phyloP scores from a whole-genome alignment of 2,888 invertebrate genomes.

The Brachycybe producta region DNA sequence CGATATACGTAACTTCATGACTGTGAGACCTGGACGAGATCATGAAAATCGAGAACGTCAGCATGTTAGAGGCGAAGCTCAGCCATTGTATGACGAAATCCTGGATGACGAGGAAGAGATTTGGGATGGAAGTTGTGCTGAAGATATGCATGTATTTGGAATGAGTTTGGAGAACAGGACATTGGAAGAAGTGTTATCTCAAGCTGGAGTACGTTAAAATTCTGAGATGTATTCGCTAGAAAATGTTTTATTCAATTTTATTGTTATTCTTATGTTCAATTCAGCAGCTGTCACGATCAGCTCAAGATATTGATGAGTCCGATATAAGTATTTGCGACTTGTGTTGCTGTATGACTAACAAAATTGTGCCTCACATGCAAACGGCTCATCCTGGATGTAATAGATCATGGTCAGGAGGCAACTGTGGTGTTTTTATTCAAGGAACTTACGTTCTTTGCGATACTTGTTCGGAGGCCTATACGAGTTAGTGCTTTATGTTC shows the following conservation, averaged over 20 bases:
- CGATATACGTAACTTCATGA: conserved; percentile 31
- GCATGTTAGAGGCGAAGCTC: conserved; percentile 36
- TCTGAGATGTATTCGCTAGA: background rate
- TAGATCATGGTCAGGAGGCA: conserved; percentile 37
- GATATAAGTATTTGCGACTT: conserved; percentile 35
- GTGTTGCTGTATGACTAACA: conserved; percentile 36
- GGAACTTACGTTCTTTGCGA: conserved; percentile 12
- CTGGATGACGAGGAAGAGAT: conserved; percentile 30
- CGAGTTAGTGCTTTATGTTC: conserved; percentile 26
- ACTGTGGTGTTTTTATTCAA: conserved; percentile 38
- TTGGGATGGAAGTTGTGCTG: conserved; percentile 29
- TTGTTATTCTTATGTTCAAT: background rate
- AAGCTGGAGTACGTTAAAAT: conserved; percentile 6
- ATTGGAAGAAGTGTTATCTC: conserved; percentile 10
- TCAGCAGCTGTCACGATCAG: conserved; percentile 10
- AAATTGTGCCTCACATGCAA: conserved; percentile 38
- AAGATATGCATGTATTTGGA: conserved; percentile 25
- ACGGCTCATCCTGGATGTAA: conserved; percentile 45
- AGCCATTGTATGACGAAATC: conserved; percentile 29
- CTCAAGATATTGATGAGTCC: conserved; percentile 23
- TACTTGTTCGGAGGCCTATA: background rate
- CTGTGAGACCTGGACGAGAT: conserved; percentile 15
- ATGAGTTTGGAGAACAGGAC: conserved; percentile 10
- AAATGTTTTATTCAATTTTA: background rate
- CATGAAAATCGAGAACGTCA: conserved; percentile 29